Conservation (phyloP, 2,888 invertebrate species). For the Timandra comae region DNA sequence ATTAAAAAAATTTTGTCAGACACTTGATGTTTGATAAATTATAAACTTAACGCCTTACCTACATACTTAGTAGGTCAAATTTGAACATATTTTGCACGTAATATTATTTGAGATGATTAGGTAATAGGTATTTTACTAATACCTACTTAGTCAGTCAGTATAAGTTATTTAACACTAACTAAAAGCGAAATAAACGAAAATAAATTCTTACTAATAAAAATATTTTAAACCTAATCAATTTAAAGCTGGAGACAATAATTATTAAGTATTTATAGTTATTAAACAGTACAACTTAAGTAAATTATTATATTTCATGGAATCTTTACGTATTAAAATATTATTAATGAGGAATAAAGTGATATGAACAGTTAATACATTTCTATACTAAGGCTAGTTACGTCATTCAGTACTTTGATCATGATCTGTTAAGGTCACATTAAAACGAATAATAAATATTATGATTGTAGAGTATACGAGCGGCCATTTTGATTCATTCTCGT, state of each 20-base stretch:
- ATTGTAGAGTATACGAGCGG: conserved; percentile 69
- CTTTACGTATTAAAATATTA: conserved; percentile 12
- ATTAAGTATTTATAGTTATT: neutral
- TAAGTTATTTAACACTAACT: too few relatives aligned
- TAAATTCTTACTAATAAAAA: conserved; percentile 10
- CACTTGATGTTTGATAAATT: neutral
- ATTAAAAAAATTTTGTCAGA: conserved; percentile 11
- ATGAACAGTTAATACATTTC: conserved; percentile 32
- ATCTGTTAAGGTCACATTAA: conserved; percentile 73
- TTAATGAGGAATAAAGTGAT: conserved; percentile 3
- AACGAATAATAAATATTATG: conserved; percentile 76
- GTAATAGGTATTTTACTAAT: conserved; percentile 4
- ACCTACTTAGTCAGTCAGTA: too few relatives aligned
- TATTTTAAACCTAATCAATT: conserved; percentile 19
- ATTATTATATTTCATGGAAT: conserved; percentile 3
- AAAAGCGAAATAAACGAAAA: too few relatives aligned
- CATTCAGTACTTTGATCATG: conserved; percentile 73
- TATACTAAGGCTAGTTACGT: conserved; percentile 62
- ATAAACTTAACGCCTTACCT: neutral
- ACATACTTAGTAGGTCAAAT: neutral
- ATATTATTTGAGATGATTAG: conserved; percentile 6
- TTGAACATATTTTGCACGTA: neutral
- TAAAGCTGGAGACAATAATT: neutral
- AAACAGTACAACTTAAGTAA: conserved; percentile 3
- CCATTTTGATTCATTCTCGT: conserved; percentile 75